Percentiles rank a stretch among this genome's conserved stretches.
Conservation (phyloP, 2,888 invertebrate species). For the Formica aserva region DNA sequence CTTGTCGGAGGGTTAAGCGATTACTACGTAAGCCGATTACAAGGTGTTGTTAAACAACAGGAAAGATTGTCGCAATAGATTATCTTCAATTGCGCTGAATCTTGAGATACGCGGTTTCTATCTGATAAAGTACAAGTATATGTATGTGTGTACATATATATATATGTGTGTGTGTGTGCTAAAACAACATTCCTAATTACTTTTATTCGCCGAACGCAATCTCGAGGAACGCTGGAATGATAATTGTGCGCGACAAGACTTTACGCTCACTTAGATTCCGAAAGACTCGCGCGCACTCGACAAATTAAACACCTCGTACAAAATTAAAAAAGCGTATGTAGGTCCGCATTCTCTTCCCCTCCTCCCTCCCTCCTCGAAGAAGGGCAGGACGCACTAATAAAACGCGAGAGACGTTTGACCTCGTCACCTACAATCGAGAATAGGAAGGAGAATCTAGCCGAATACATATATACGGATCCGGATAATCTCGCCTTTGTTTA, state of each 20-base stretch:
- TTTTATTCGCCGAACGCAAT: background rate
- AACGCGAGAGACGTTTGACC: background rate
- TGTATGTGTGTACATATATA: background rate
- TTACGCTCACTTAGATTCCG: background rate
- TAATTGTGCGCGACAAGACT: background rate
- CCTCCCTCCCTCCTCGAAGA: background rate
- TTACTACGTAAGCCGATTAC: slow-evolving; percentile 24
- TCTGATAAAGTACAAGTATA: background rate
- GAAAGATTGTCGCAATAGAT: background rate
- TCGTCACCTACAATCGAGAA: no score
- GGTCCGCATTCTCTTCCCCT: background rate
- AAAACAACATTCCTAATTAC: background rate
- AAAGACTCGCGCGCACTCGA: background rate
- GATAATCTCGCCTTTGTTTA: background rate
- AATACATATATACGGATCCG: background rate
- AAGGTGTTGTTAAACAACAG: slow-evolving; percentile 7
- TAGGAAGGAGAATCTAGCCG: no score
- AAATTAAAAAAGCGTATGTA: background rate
- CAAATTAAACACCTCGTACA: background rate
- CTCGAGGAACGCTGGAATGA: background rate
- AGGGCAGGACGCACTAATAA: background rate
- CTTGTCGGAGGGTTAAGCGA: background rate
- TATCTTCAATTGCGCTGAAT: slow-evolving; percentile 4
- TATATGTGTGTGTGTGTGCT: background rate
- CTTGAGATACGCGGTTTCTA: background rate